Percentiles rank a stretch among this genome's conserved stretches.
These are phyloP conservation scores for Notoglanidium macrostoma DNA, from an alignment of 2,797 vertebrate genomes.

Conservation along the genomic window DNA sequence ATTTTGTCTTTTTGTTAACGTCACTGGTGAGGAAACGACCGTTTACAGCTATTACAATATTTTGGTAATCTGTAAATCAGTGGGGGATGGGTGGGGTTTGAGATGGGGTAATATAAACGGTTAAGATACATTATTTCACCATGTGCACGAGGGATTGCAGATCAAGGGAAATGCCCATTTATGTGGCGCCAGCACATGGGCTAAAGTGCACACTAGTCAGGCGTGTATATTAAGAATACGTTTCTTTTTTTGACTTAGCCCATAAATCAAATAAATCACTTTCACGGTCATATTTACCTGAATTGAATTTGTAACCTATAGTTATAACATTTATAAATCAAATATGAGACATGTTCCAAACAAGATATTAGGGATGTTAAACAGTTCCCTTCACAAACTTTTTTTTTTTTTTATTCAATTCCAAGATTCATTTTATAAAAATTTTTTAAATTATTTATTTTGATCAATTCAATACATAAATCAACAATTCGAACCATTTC, in stretches of 20 bases:
- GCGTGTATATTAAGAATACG: background rate
- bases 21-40: background rate
- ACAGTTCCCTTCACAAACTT: background rate
- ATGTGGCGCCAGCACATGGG: background rate
- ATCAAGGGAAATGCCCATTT: background rate
- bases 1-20: background rate
- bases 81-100: no score
- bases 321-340: background rate
- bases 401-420: background rate
- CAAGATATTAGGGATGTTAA: background rate
- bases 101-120: background rate
- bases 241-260: background rate
- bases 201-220: background rate
- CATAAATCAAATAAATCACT: no score
- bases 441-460: background rate
- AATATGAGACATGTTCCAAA: background rate
- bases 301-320: background rate
- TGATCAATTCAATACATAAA: background rate
- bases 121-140: background rate
- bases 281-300: background rate
- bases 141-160: background rate
- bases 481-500: background rate
- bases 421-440: background rate
- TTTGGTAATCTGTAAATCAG: background rate
- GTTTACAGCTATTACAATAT: background rate